Conservation (phyloP, 2,113 vertebrate species). For the Stictonetta naevosa region DNA sequence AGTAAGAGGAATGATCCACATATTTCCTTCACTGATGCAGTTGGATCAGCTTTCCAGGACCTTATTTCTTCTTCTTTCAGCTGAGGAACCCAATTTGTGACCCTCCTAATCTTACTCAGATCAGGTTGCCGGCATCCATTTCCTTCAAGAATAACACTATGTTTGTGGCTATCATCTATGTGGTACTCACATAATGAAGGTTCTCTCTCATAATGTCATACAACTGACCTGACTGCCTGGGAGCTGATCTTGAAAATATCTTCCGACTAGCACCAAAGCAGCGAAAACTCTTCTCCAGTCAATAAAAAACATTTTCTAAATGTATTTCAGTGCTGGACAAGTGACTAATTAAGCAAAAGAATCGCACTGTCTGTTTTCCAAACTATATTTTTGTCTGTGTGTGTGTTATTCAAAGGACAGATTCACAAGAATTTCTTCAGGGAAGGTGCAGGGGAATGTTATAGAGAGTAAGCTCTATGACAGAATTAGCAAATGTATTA, state of each 20-base stretch:
- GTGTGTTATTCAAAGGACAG: constrained; percentile 38
- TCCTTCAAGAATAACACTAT: background rate
- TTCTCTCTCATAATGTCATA: background rate
- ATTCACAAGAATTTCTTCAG: constrained; percentile 54
- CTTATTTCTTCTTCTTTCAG: background rate
- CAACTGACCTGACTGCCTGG: background rate
- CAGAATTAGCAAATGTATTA: constrained; percentile 75
- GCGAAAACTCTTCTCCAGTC: constrained; percentile 8
- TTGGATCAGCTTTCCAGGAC: background rate
- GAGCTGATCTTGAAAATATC: background rate
- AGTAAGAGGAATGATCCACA: background rate
- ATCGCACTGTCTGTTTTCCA: background rate
- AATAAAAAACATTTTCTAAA: background rate
- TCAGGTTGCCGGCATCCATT: background rate
- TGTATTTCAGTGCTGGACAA: background rate
- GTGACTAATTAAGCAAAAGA: constrained; percentile 48
- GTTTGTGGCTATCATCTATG: background rate
- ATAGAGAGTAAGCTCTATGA: constrained; percentile 66
- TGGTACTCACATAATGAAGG: background rate
- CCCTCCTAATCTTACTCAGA: background rate
- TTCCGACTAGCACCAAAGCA: background rate
- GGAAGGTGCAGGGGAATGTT: constrained; percentile 55
- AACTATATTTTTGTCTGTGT: background rate
- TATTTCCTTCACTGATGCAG: background rate
- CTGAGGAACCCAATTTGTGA: background rate